These are phyloP conservation scores for Drosophila truncata DNA, from an alignment of 1,140 invertebrate genomes.

Conservation along the genomic window DNA sequence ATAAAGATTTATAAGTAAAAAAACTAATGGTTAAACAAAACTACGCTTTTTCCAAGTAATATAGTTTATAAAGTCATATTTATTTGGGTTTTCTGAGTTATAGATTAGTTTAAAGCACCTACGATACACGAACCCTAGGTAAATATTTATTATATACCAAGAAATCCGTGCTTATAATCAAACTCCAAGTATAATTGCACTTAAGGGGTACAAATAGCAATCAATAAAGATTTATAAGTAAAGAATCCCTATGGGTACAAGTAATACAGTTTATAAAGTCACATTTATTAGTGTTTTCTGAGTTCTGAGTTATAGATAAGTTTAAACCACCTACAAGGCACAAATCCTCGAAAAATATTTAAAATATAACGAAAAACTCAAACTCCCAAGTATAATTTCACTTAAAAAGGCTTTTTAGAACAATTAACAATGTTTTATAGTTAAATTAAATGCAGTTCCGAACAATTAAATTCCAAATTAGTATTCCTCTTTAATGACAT, in stretches of 20 bases:
- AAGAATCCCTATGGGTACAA: neutral
- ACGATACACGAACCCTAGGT: neutral
- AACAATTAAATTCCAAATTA: conserved; percentile 6
- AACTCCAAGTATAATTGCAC: neutral
- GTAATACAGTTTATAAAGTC: neutral
- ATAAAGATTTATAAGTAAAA: neutral
- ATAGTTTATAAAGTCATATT: neutral
- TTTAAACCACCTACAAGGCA: neutral
- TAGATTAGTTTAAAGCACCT: neutral
- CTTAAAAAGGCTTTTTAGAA: neutral
- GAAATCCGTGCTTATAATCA: neutral
- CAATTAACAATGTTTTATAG: neutral
- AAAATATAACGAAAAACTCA: neutral
- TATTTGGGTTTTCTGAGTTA: neutral
- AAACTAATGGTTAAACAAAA: neutral
- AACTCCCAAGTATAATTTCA: neutral
- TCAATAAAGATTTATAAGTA: neutral
- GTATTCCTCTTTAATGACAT: neutral
- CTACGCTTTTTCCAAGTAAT: neutral
- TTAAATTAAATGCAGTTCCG: neutral
- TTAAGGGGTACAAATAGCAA: too few relatives aligned
- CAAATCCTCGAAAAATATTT: neutral
- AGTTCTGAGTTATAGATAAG: neutral
- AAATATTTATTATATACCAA: neutral
- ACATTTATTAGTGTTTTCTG: neutral